phyloP scores from a whole-genome alignment of 2,113 vertebrate species.

The human (Homo sapiens) region DNA sequence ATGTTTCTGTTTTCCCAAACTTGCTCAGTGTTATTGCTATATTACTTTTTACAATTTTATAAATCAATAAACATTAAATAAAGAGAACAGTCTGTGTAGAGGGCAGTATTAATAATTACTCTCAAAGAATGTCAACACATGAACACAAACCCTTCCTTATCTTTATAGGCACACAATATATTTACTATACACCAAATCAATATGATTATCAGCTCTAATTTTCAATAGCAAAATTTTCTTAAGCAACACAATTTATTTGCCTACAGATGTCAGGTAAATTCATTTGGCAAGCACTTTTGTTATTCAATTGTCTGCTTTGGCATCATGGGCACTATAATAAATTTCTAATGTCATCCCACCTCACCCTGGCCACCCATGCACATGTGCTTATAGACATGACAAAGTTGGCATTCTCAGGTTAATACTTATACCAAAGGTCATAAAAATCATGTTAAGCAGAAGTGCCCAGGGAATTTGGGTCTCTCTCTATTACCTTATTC shows the following conservation, averaged over 20 bases:
- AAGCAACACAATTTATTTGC: conserved; percentile 19
- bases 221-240: conserved; percentile 43
- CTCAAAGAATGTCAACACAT: background rate
- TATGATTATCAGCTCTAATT: background rate
- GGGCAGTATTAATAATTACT: background rate
- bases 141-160: background rate
- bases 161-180: conserved; percentile 10
- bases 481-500: conserved; percentile 53
- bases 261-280: conserved; percentile 45
- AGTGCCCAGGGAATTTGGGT: conserved; percentile 36
- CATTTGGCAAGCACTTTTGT: background rate
- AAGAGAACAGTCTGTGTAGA: background rate
- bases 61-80: conserved; percentile 33
- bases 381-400: background rate
- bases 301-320: conserved; percentile 35
- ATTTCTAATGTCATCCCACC: background rate
- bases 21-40: background rate
- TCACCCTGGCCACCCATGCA: background rate
- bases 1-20: background rate
- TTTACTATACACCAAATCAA: background rate
- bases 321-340: background rate
- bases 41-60: conserved; percentile 11
- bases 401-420: conserved; percentile 13
- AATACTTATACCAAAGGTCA: conserved; percentile 59
- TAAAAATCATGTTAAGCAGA: conserved; percentile 55